phyloP scores from a whole-genome alignment of 2,113 vertebrate genomes.

The Turdus rufiventris region DNA sequence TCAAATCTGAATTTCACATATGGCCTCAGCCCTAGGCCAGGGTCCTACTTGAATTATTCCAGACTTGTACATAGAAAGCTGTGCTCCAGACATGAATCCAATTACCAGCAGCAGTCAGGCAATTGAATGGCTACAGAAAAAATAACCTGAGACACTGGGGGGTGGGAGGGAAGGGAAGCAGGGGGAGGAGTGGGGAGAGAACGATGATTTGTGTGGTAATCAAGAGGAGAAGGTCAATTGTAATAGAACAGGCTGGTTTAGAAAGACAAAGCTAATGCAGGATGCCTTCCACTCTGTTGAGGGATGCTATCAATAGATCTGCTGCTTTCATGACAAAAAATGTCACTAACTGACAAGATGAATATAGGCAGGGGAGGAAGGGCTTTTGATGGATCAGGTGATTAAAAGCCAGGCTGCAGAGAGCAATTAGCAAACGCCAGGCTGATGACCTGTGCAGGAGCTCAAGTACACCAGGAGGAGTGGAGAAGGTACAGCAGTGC shows the following conservation, averaged over 20 bases:
- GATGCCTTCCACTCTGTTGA: constrained; percentile 61
- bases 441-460: constrained; percentile 27
- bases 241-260: constrained; percentile 74
- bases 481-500: background rate
- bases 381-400: constrained; percentile 67
- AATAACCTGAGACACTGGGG: constrained; percentile 61
- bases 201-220: constrained; percentile 78
- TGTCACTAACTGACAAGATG: constrained; percentile 66
- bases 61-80: constrained; percentile 54
- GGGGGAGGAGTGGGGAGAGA: constrained; percentile 10
- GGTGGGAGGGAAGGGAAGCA: constrained; percentile 2
- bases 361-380: constrained; percentile 45
- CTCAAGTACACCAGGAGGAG: background rate
- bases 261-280: constrained; percentile 66
- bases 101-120: constrained; percentile 75
- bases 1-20: constrained; percentile 71
- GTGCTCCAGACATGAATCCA: constrained; percentile 75
- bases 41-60: constrained; percentile 71
- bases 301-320: constrained; percentile 68
- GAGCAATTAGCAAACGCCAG: constrained; percentile 56
- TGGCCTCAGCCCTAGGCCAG: constrained; percentile 69
- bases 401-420: constrained; percentile 63
- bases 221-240: constrained; percentile 77
- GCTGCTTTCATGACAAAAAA: constrained; percentile 71
- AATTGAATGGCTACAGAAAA: constrained; percentile 66